These are phyloP conservation scores for Chrysogorgia sp. DNA, from an alignment of 92 coral and sea anemone genomes.

Conservation along the genomic window DNA sequence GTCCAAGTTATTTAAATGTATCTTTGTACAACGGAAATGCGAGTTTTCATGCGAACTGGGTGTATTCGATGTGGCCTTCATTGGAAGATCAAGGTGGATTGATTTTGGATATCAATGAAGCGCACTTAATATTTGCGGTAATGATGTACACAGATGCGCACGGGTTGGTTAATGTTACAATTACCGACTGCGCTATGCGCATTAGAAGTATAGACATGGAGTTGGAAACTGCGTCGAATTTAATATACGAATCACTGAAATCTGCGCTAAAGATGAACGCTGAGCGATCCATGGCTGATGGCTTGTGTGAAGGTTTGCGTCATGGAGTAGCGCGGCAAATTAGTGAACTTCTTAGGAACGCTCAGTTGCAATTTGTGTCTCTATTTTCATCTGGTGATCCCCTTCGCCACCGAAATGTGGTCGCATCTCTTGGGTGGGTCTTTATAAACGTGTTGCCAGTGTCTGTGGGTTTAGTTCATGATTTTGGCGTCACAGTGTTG, in stretches of 20 bases:
- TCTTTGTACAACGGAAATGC: constrained; percentile 18
- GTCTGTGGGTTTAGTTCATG: constrained; percentile 17
- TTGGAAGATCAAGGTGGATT: constrained; percentile 14
- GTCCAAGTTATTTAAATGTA: neutral
- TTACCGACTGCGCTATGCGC: neutral
- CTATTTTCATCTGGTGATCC: neutral
- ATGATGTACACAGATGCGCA: neutral
- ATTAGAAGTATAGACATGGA: constrained; percentile 5
- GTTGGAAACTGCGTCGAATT: neutral
- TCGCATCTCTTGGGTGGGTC: constrained; percentile 8
- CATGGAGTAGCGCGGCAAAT: neutral
- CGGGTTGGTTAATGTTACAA: constrained; percentile 25
- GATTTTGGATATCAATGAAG: constrained; percentile 8
- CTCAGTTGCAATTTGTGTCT: constrained; percentile 2
- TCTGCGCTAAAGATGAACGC: neutral
- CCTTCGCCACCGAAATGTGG: neutral
- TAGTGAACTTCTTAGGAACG: neutral
- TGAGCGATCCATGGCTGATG: neutral
- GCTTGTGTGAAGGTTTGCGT: constrained; percentile 22
- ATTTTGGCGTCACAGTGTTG: constrained; percentile 32
- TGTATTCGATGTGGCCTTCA: constrained; percentile 10
- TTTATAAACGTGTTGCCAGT: neutral
- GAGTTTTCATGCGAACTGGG: constrained; percentile 24
- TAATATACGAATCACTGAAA: constrained; percentile 9
- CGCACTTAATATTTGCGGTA: constrained; percentile 3